Base-by-base conservation (phyloP, 2,888 invertebrate species). In the Drosophila recens region DNA sequence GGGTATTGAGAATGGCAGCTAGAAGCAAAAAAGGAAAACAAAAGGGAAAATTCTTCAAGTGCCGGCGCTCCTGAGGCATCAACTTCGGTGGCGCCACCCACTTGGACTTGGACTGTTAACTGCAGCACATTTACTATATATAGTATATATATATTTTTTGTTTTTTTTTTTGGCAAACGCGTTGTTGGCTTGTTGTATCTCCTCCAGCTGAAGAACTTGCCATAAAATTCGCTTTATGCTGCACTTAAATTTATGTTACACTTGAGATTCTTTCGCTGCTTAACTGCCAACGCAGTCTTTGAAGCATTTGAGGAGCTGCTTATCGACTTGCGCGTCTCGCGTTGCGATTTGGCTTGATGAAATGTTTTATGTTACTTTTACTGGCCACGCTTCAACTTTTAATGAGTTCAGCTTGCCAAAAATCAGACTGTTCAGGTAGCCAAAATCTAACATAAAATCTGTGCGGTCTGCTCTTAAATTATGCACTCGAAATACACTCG, bases 211-310 rank as follows among this genome's bases (percentile, higher is more conserved):
- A 62, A 52, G 63, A 51, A 45, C 52, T 68, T 45, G 59, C 79
- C 87, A 88, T 83, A 88, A 85, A 85, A 83, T 67, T 53, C 75
- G 75, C 85, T 85, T 85, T 81, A 86, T 87, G 84, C 73, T 74
- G 83, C 84, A 88, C 82, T 85, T 81, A 83, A 88, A 83, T 85
- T 86, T 85, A 85, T 85, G 85, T 80, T 88, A 81, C 85, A 82
- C 88, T 75, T 62, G 88, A 86, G 85, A 86, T 83, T 82, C 74
- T 78, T 68, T 56, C 17, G 17, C 1, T 38, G 67, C 69, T 76
- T 85, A 84, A 87, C 80, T 65, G 63, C 54, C 43, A 2, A 3
- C 48, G 15, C 52, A 67, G 45, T 56, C 56, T 36, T 27, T 54
- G 49, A 59, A 64, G 30, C 76, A 52, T 53, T 74, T 59, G 51